Evolutionary conservation across 2,797 vertebrate genomes (phyloP).

Genomic region (Tragopan temminckii): DNA sequence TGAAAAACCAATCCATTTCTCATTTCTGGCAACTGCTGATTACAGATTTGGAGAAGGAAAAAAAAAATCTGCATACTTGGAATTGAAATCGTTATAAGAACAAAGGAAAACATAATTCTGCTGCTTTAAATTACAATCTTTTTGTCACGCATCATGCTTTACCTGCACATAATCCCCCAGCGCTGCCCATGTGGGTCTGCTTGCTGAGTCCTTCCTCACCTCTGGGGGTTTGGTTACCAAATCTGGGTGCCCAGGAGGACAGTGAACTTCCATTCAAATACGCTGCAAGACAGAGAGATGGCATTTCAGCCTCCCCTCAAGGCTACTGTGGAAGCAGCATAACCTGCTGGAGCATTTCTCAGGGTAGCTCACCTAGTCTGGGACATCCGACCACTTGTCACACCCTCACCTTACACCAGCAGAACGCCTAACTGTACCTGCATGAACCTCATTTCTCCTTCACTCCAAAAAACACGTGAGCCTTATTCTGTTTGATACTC

Average conservation of each 20-base stretch:
- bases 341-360: neutral
- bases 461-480: neutral
- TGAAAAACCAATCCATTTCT: conserved; percentile 23
- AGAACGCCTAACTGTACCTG: neutral
- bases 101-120: neutral
- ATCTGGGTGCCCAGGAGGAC: neutral
- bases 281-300: neutral
- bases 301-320: conserved; percentile 6
- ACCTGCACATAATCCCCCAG: rapidly evolving
- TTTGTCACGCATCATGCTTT: rapidly evolving
- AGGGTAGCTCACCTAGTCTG: neutral
- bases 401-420: neutral
- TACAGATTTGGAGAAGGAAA: neutral
- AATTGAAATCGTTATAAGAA: neutral
- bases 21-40: neutral
- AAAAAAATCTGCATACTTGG: neutral
- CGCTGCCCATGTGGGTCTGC: rapidly evolving
- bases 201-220: neutral
- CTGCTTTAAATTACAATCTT: neutral
- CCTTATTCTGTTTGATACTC: neutral
- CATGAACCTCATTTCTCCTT: neutral
- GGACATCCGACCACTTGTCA: neutral
- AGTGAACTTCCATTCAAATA: neutral
- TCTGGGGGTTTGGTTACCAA: neutral
- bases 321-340: neutral